Percentiles rank a stretch among this genome's conserved stretches.
phyloP scores from a whole-genome alignment of 2,797 vertebrate genomes.

The Danio albolineatus region DNA sequence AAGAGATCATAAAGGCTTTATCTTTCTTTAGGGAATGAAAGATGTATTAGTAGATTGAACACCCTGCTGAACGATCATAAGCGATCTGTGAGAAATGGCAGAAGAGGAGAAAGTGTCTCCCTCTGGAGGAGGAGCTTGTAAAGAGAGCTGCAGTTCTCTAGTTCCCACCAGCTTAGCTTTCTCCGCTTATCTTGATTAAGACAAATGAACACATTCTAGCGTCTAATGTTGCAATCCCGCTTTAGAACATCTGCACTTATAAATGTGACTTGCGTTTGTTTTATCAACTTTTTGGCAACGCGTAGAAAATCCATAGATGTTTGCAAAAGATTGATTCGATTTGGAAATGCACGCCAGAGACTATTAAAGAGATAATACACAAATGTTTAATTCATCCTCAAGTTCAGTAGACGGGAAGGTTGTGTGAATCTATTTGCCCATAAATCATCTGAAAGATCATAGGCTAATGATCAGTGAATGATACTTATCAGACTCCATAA shows the following conservation, averaged over 20 bases:
- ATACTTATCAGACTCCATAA: conserved; percentile 81
- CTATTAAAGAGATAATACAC: conserved; percentile 68
- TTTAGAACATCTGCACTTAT: conserved; percentile 69
- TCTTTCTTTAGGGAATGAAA: neutral
- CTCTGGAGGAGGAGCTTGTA: conserved; percentile 52
- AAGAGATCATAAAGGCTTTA: neutral
- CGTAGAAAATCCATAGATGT: conserved; percentile 76
- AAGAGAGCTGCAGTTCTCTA: conserved; percentile 45
- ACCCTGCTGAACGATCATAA: conserved; percentile 15
- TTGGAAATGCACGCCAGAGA: conserved; percentile 65
- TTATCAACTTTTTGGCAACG: conserved; percentile 76
- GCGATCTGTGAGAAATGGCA: conserved; percentile 15
- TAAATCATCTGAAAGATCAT: conserved; percentile 76
- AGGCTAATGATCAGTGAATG: conserved; percentile 78
- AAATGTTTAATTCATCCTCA: conserved; percentile 70
- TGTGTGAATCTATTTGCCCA: conserved; percentile 73
- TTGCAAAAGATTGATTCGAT: conserved; percentile 67
- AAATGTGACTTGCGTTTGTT: conserved; percentile 76
- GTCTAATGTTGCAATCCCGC: conserved; percentile 75
- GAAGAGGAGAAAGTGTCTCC: conserved; percentile 58
- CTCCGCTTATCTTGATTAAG: conserved; percentile 70
- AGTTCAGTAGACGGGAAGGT: conserved; percentile 72
- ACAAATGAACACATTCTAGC: conserved; percentile 68
- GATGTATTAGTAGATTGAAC: conserved; percentile 1
- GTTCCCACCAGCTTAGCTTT: conserved; percentile 54